These are phyloP conservation scores for Orthonyx spaldingii DNA, from an alignment of 2,113 vertebrate species.

Conservation along the genomic window DNA sequence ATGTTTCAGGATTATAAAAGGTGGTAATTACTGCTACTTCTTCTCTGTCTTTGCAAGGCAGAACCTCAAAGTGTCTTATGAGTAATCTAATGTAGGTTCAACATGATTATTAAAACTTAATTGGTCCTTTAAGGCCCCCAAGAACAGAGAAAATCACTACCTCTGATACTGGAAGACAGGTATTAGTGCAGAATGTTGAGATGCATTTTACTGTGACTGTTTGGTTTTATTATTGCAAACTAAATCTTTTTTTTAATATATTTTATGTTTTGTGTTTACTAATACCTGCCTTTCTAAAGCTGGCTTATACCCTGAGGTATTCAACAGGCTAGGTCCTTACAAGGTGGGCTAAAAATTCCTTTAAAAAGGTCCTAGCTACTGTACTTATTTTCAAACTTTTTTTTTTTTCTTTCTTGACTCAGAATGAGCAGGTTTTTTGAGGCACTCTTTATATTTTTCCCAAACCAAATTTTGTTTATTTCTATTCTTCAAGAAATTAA, in stretches of 20 bases:
- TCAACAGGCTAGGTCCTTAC: not conserved
- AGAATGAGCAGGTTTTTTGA: not conserved
- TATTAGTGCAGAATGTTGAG: not conserved
- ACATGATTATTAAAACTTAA: not conserved
- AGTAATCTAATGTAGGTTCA: not conserved
- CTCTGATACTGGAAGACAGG: not conserved
- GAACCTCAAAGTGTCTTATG: not conserved
- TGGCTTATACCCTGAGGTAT: not conserved
- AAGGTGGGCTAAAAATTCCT: not conserved
- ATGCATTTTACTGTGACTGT: not conserved
- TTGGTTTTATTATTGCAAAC: not conserved
- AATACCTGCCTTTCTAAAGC: not conserved
- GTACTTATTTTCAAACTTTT: not conserved
- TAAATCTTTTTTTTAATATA: not conserved
- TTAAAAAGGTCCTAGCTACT: not conserved
- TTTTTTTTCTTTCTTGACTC: not conserved
- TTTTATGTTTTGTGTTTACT: not conserved
- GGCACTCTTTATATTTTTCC: not conserved
- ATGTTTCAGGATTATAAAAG: not conserved
- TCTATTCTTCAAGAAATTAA: not conserved
- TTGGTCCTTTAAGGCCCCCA: not conserved
- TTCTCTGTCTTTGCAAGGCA: not conserved
- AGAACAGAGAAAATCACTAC: not conserved
- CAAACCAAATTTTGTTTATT: not conserved
- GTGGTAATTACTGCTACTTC: not conserved